phyloP scores from a whole-genome alignment of 1,140 invertebrate genomes.

The Arion vulgaris region DNA sequence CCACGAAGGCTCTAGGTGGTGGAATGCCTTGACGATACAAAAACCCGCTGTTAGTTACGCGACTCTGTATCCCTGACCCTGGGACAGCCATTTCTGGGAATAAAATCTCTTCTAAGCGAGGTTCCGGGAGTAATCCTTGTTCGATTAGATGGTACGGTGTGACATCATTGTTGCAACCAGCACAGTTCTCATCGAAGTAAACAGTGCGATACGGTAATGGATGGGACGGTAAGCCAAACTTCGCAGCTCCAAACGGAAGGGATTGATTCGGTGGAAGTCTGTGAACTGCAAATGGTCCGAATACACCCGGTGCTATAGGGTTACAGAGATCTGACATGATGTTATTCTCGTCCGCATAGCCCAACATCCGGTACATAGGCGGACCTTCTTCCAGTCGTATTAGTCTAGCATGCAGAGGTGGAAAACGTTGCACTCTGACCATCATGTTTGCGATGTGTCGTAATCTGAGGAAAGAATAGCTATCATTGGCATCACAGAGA shows the following conservation, averaged over 20 bases:
- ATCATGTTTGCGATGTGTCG: conserved; percentile 15
- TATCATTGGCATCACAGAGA: no score
- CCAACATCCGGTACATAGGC: conserved; percentile 36
- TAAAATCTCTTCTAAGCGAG: conserved; percentile 13
- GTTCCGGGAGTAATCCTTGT: neutral
- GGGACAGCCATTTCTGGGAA: conserved; percentile 37
- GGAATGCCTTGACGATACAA: neutral
- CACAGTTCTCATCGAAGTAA: conserved; percentile 26
- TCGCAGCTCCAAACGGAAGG: neutral
- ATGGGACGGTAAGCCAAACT: conserved; percentile 5
- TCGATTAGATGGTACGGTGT: neutral
- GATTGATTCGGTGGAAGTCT: conserved; percentile 16
- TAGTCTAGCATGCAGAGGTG: conserved; percentile 11
- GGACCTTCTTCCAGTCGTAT: conserved; percentile 36
- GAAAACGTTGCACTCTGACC: conserved; percentile 20
- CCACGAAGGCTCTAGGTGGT: neutral
- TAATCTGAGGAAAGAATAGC: neutral
- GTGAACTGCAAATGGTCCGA: conserved; percentile 12
- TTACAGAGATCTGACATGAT: conserved; percentile 9
- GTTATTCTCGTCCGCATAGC: conserved; percentile 35
- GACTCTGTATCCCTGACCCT: conserved; percentile 23
- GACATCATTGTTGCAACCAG: neutral
- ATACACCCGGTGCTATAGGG: neutral
- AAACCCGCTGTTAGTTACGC: conserved; percentile 24
- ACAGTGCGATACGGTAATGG: conserved; percentile 8